Evolutionary conservation across 2,797 vertebrate species (phyloP).

Genomic region (Microctenopoma steveboyesi): DNA sequence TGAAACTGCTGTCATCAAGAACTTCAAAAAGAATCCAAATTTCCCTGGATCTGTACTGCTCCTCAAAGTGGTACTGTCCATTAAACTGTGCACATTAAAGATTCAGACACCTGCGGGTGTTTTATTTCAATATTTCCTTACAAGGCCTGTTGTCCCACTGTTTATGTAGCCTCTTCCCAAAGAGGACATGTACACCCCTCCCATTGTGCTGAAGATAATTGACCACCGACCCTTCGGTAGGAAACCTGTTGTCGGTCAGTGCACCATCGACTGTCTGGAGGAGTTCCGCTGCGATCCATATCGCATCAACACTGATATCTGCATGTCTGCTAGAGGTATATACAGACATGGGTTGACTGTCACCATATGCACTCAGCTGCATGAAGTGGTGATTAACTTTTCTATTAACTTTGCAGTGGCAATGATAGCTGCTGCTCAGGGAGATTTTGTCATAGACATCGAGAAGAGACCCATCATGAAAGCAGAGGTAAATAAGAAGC

Average conservation of each 20-base stretch:
- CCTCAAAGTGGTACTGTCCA: slow-evolving; percentile 91
- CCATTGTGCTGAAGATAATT: slow-evolving; percentile 94
- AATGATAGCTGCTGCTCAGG: slow-evolving; percentile 83
- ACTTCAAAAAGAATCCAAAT: slow-evolving; percentile 96
- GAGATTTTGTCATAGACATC: slow-evolving; percentile 89
- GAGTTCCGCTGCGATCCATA: slow-evolving; percentile 94
- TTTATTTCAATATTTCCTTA: neutral
- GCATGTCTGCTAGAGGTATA: slow-evolving; percentile 90
- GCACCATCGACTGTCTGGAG: slow-evolving; percentile 91
- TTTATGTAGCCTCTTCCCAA: slow-evolving; percentile 91
- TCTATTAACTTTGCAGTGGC: slow-evolving; percentile 75
- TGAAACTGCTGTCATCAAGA: slow-evolving; percentile 93
- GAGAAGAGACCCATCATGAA: slow-evolving; percentile 87
- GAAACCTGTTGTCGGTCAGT: slow-evolving; percentile 96
- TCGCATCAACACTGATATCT: slow-evolving; percentile 71
- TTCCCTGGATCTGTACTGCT: slow-evolving; percentile 93
- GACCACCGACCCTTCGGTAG: slow-evolving; percentile 96
- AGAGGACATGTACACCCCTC: slow-evolving; percentile 95
- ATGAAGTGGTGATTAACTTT: neutral
- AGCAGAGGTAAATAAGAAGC: slow-evolving; percentile 84
- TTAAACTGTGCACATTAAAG: neutral
- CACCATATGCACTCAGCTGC: neutral
- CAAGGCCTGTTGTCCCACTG: neutral
- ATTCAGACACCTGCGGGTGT: neutral
- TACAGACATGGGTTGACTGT: neutral